These are phyloP conservation scores for Mormyrus lacerda DNA, from an alignment of 2,113 vertebrate genomes.

Conservation along the genomic window DNA sequence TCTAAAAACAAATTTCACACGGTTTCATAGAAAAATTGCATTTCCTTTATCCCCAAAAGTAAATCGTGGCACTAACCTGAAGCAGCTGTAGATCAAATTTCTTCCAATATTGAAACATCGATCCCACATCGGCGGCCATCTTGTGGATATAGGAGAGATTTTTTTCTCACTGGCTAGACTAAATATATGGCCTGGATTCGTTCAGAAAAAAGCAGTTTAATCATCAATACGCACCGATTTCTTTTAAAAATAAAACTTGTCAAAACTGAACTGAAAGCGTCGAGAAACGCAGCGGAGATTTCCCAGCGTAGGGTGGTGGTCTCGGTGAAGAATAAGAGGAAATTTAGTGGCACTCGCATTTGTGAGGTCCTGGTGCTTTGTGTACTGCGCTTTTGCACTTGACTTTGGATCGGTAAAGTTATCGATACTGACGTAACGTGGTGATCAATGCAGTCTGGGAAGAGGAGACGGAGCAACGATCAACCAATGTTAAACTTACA, in stretches of 20 bases:
- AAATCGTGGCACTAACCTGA: constrained; percentile 54
- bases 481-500: not conserved
- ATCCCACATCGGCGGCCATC: constrained; percentile 72
- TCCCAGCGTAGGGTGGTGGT: not conserved
- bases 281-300: not conserved
- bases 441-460: constrained; percentile 47
- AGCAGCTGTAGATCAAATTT: constrained; percentile 63
- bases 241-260: not conserved
- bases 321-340: not conserved
- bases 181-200: constrained; percentile 50
- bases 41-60: constrained; percentile 23
- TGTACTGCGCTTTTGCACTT: constrained; percentile 47
- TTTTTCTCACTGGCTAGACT: constrained; percentile 47
- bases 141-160: constrained; percentile 57
- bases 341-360: not conserved
- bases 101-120: constrained; percentile 65
- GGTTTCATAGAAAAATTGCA: not conserved
- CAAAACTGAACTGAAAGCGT: not conserved
- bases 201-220: constrained; percentile 23
- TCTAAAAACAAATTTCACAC: constrained; percentile 17
- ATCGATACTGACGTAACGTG: constrained; percentile 58
- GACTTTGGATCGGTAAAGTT: constrained; percentile 60
- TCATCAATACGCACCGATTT: not conserved
- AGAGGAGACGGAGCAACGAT: constrained; percentile 10
- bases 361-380: constrained; percentile 32